These are phyloP conservation scores for Erebia aethiops DNA, from an alignment of 2,888 invertebrate genomes.

Conservation along the genomic window DNA sequence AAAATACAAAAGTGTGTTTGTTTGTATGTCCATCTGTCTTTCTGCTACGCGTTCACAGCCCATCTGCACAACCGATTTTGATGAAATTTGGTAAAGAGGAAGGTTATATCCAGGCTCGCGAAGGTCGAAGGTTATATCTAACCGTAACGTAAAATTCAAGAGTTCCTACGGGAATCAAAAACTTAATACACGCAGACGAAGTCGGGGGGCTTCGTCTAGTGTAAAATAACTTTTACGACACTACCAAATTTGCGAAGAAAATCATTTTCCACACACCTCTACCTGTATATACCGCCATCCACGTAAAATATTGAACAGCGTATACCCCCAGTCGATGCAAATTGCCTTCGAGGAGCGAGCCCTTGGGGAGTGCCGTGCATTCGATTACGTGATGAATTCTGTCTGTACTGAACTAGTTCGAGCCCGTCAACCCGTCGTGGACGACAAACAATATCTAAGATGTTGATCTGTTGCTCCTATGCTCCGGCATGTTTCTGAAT, in stretches of 20 bases:
- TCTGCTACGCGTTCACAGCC: too few relatives aligned
- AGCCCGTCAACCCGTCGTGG: constrained; percentile 23
- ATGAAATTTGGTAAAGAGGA: too few relatives aligned
- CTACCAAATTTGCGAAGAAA: constrained; percentile 27
- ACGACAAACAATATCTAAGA: constrained; percentile 9
- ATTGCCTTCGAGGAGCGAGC: constrained; percentile 47
- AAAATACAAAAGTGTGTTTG: too few relatives aligned
- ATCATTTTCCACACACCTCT: constrained; percentile 29
- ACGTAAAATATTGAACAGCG: constrained; percentile 44
- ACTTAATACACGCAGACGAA: too few relatives aligned
- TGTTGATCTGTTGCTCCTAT: neutral
- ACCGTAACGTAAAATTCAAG: too few relatives aligned
- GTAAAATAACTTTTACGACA: neutral
- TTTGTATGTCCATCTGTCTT: too few relatives aligned
- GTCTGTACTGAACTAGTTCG: constrained; percentile 36
- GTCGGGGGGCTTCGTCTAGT: too few relatives aligned
- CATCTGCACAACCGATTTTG: too few relatives aligned
- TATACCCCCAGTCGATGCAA: constrained; percentile 47
- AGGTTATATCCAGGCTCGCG: too few relatives aligned
- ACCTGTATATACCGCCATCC: constrained; percentile 35
- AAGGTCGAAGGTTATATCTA: too few relatives aligned
- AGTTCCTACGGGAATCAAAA: too few relatives aligned
- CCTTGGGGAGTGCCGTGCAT: constrained; percentile 50
- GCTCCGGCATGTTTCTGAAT: too few relatives aligned
- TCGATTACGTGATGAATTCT: constrained; percentile 55